Evolutionary conservation across 1,140 invertebrate species (phyloP).

Genomic region (Drosophila teissieri): DNA sequence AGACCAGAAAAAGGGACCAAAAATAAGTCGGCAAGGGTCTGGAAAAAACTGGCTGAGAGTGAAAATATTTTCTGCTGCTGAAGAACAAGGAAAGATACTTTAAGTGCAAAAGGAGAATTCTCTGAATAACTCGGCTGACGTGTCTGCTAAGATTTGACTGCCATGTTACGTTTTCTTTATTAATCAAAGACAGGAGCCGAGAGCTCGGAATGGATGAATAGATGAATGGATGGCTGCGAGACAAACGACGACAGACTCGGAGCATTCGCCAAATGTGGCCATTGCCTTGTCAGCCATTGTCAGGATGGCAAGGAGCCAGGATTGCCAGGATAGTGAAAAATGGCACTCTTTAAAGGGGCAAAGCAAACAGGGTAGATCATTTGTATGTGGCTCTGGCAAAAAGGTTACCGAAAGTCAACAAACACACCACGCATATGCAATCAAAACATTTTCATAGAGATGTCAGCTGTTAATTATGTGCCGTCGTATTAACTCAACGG

Average conservation of each 20-base stretch:
- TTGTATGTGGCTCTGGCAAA: slow-evolving; percentile 1
- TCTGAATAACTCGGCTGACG: slow-evolving; percentile 14
- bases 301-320: slow-evolving; percentile 9
- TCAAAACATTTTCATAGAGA: no score
- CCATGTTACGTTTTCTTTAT: slow-evolving; percentile 50
- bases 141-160: slow-evolving; percentile 51
- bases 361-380: slow-evolving; percentile 25
- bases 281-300: slow-evolving; percentile 29
- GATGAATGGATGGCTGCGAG: neutral
- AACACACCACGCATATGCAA: no score
- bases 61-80: slow-evolving; percentile 12
- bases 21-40: slow-evolving; percentile 4
- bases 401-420: neutral
- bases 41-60: slow-evolving; percentile 3
- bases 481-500: neutral
- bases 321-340: slow-evolving; percentile 20
- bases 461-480: slow-evolving; percentile 3
- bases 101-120: slow-evolving; percentile 11
- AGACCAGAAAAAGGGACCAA: slow-evolving; percentile 65
- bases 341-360: slow-evolving; percentile 6
- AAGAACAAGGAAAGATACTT: slow-evolving; percentile 57
- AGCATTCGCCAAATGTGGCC: slow-evolving; percentile 49
- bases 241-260: slow-evolving; percentile 17
- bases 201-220: neutral
- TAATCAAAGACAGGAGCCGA: slow-evolving; percentile 37